Evolutionary conservation across 2,113 vertebrate species (phyloP).

Genomic region (Rhinopomastus cyanomelas): DNA sequence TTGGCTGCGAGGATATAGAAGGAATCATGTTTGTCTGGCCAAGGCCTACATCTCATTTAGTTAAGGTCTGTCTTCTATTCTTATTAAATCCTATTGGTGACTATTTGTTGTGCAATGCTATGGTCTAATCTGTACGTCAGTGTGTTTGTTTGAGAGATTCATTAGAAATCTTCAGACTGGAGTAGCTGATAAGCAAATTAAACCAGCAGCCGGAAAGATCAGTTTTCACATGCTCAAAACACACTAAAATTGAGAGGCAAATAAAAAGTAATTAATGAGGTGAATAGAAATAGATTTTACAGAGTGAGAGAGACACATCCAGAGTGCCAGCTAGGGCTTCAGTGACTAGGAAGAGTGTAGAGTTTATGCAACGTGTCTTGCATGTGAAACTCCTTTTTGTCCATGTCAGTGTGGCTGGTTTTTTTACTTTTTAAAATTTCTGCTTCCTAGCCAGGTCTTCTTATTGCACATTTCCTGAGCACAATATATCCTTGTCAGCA

Average conservation of each 20-base stretch:
- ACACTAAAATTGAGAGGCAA: not conserved
- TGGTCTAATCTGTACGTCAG: not conserved
- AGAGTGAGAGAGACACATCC: accelerated
- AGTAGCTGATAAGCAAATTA: not conserved
- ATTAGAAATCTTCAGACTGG: not conserved
- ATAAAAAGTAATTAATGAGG: not conserved
- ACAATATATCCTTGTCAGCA: not conserved
- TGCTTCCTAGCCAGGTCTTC: not conserved
- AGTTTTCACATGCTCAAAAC: not conserved
- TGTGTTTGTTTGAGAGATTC: not conserved
- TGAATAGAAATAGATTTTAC: not conserved
- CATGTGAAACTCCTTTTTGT: not conserved
- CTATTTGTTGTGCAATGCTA: not conserved
- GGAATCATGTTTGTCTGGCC: not conserved
- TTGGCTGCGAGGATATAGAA: too few relatives aligned
- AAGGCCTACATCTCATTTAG: not conserved
- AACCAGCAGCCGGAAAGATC: not conserved
- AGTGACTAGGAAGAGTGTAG: not conserved
- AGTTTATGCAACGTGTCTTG: not conserved
- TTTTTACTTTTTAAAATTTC: not conserved
- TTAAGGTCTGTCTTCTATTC: not conserved
- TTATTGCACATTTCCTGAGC: not conserved
- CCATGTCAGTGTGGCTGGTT: not conserved
- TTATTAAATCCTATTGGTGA: not conserved
- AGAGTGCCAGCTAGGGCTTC: not conserved